Evolutionary conservation across 2,797 vertebrate species (phyloP).

Genomic region (Pempheris klunzingeri): DNA sequence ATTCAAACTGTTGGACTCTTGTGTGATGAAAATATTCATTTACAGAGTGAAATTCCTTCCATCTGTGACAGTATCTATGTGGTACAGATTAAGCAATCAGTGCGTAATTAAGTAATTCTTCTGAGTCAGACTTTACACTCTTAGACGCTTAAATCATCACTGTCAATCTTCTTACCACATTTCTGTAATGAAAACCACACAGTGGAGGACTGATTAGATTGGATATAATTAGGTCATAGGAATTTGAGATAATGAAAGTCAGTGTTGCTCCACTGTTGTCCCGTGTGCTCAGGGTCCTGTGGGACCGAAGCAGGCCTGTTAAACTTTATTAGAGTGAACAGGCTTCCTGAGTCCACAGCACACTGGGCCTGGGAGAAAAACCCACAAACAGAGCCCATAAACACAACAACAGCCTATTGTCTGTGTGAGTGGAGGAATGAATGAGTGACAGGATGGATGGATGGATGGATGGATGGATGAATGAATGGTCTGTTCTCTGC

Average conservation of each 20-base stretch:
- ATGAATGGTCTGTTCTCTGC: constrained; percentile 59
- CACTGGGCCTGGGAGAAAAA: constrained; percentile 64
- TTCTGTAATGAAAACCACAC: constrained; percentile 66
- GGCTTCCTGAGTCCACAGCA: constrained; percentile 62
- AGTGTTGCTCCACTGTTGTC: constrained; percentile 61
- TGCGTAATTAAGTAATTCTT: constrained; percentile 66
- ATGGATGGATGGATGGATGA: constrained; percentile 40
- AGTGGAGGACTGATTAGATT: constrained; percentile 60
- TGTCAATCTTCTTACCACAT: constrained; percentile 66
- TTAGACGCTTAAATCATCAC: constrained; percentile 65
- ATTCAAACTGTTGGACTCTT: constrained; percentile 13
- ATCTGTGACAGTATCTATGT: constrained; percentile 50
- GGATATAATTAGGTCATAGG: constrained; percentile 78
- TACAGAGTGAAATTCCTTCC: constrained; percentile 51
- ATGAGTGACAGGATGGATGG: constrained; percentile 43
- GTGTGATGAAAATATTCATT: constrained; percentile 40
- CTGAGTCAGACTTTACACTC: constrained; percentile 64
- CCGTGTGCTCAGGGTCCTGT: constrained; percentile 57
- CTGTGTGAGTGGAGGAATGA: constrained; percentile 50
- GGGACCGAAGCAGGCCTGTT: constrained; percentile 70
- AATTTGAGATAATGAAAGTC: constrained; percentile 79
- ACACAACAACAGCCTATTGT: constrained; percentile 79
- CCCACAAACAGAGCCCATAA: constrained; percentile 66
- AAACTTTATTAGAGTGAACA: constrained; percentile 78
- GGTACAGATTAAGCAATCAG: constrained; percentile 67